These are phyloP conservation scores for Ennomos erosarius DNA, from an alignment of 2,888 invertebrate species.

Conservation along the genomic window DNA sequence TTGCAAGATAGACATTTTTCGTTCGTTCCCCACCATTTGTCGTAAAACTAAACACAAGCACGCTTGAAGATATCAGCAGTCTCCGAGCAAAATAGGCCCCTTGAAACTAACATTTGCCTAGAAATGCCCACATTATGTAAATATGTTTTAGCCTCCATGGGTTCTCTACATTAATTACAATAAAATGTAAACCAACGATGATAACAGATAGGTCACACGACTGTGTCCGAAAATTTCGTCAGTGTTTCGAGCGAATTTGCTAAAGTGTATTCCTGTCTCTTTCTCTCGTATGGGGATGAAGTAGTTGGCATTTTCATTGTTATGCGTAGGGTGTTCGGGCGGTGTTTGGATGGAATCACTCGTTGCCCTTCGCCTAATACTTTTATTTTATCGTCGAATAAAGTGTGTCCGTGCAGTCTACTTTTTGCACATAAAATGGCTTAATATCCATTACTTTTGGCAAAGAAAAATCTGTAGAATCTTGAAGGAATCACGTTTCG, in stretches of 20 bases:
- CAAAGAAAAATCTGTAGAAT: slow-evolving; percentile 1
- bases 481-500: neutral
- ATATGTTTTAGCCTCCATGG: slow-evolving; percentile 43
- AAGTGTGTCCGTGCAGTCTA: slow-evolving; percentile 27
- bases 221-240: slow-evolving; percentile 24
- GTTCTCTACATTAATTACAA: slow-evolving; percentile 46
- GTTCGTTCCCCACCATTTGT: slow-evolving; percentile 29
- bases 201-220: slow-evolving; percentile 28
- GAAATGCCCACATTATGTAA: slow-evolving; percentile 53
- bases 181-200: slow-evolving; percentile 38
- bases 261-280: slow-evolving; percentile 28
- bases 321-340: slow-evolving; percentile 39
- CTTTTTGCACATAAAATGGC: slow-evolving; percentile 28
- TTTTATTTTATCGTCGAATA: slow-evolving; percentile 37
- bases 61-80: slow-evolving; percentile 31
- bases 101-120: slow-evolving; percentile 44
- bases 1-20: slow-evolving; percentile 1
- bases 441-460: slow-evolving; percentile 19
- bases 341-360: slow-evolving; percentile 36
- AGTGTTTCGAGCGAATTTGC: slow-evolving; percentile 26
- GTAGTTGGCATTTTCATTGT: slow-evolving; percentile 36
- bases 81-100: slow-evolving; percentile 37
- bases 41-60: slow-evolving; percentile 25
- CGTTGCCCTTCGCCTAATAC: slow-evolving; percentile 35
- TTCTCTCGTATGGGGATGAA: slow-evolving; percentile 26